A percentile compares a stretch with the other conserved stretches of the same genome.
These are phyloP conservation scores for Parelbella ahira DNA, from an alignment of 2,888 invertebrate genomes.

Conservation along the genomic window DNA sequence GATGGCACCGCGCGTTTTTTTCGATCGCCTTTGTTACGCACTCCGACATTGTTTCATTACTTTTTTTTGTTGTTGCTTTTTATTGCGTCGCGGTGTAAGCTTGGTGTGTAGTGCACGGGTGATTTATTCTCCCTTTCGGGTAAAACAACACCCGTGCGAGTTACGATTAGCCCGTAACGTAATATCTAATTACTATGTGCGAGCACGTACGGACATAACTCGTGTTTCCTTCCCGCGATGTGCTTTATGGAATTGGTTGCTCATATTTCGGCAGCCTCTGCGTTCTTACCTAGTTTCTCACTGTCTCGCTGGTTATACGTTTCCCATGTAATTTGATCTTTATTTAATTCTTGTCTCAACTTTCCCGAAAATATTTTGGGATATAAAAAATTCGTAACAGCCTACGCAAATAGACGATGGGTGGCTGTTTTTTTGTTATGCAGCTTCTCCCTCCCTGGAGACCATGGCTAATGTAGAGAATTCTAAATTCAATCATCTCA, in stretches of 20 bases:
- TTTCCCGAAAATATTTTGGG: conserved; percentile 35
- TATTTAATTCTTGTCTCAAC: conserved; percentile 22
- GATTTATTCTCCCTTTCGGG: conserved; percentile 77
- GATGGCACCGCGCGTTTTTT: conserved; percentile 63
- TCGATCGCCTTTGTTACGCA: conserved; percentile 78
- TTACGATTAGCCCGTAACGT: conserved; percentile 75
- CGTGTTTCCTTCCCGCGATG: conserved; percentile 73
- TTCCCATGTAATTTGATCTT: conserved; percentile 61
- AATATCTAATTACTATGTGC: conserved; percentile 80
- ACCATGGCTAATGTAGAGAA: conserved; percentile 69
- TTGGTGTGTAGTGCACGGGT: conserved; percentile 50
- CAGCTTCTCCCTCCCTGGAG: conserved; percentile 43
- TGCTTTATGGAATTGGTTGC: conserved; percentile 79
- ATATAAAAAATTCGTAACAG: conserved; percentile 35
- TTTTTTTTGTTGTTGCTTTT: conserved; percentile 61
- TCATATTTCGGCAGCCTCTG: conserved; percentile 77
- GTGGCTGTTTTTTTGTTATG: conserved; percentile 39
- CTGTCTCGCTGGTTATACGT: conserved; percentile 58
- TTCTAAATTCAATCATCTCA: conserved; percentile 77
- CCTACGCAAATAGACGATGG: conserved; percentile 42
- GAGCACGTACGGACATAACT: conserved; percentile 77
- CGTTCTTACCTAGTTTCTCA: conserved; percentile 60
- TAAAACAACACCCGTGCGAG: conserved; percentile 79
- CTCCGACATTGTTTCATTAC: conserved; percentile 63
- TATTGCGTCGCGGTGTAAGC: conserved; percentile 64